Conservation (phyloP, 2,888 invertebrate genomes). For the Ctena decussata region DNA sequence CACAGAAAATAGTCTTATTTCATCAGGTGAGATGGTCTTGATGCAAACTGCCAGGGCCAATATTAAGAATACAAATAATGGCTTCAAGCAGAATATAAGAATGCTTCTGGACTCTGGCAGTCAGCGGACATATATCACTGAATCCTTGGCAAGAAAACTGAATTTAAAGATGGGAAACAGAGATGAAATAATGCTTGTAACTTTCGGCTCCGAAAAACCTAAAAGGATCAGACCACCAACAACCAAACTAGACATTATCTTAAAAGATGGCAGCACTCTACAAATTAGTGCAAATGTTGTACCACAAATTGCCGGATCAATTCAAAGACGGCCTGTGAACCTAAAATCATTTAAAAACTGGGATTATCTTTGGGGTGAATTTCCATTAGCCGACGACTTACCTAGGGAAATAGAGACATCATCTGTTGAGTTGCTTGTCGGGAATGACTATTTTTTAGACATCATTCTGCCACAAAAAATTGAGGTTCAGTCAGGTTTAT, state of each 20-base stretch:
- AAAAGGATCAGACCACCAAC: not conserved
- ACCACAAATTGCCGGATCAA: not conserved
- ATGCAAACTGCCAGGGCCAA: conserved; percentile 36
- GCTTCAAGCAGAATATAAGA: not conserved
- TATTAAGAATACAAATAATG: conserved; percentile 14
- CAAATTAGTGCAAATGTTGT: conserved; percentile 14
- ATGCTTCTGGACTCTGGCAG: conserved; percentile 31
- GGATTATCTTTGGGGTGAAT: no score
- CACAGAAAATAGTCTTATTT: conserved; percentile 33
- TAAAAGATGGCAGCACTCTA: conserved; percentile 10
- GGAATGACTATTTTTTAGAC: conserved; percentile 18
- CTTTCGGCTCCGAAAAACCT: not conserved
- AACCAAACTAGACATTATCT: not conserved
- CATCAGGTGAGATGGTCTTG: conserved; percentile 29
- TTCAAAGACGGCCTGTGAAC: not conserved
- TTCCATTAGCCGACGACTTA: not conserved
- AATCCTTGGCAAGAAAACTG: conserved; percentile 11
- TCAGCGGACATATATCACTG: conserved; percentile 21
- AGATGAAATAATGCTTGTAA: not conserved
- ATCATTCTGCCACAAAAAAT: conserved; percentile 2
- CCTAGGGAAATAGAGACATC: not conserved
- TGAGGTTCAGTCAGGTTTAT: conserved; percentile 9
- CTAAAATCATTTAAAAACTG: not conserved
- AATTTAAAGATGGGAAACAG: not conserved
- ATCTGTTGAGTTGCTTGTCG: not conserved